phyloP scores from a whole-genome alignment of 2,888 invertebrate genomes.

The Pecten maximus region DNA sequence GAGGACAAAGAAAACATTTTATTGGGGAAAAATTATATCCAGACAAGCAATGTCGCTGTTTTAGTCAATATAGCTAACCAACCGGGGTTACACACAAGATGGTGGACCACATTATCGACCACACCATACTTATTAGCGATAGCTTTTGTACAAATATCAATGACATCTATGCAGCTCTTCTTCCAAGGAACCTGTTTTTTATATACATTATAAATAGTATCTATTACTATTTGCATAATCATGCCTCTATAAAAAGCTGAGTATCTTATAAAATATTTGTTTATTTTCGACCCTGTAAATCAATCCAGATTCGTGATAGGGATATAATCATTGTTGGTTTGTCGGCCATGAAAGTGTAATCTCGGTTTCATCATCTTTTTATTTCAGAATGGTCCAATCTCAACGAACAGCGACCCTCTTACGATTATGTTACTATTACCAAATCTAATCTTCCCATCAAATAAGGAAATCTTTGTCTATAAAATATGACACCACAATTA shows the following conservation, averaged over 20 bases:
- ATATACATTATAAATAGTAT: not conserved
- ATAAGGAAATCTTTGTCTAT: constrained; percentile 26
- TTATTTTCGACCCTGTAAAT: not conserved
- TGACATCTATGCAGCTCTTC: not conserved
- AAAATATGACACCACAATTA: not conserved
- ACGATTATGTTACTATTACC: not conserved
- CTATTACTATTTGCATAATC: not conserved
- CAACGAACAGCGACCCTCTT: not conserved
- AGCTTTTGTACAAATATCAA: not conserved
- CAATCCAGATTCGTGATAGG: not conserved
- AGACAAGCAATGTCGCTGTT: constrained; percentile 11
- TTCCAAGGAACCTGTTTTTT: not conserved
- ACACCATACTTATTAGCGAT: not conserved
- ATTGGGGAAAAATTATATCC: constrained; percentile 18
- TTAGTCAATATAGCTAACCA: constrained; percentile 11
- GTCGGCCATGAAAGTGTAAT: not conserved
- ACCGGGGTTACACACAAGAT: not conserved
- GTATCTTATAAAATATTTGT: not conserved
- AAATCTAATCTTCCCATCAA: not conserved
- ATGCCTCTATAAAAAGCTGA: not conserved
- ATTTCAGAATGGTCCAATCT: not conserved
- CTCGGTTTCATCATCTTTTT: not conserved
- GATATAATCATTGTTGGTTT: not conserved
- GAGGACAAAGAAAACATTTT: constrained; percentile 31
- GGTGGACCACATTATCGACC: not conserved